Evolutionary conservation across 2,888 invertebrate species (phyloP).

Genomic region (Conomelus anceps): DNA sequence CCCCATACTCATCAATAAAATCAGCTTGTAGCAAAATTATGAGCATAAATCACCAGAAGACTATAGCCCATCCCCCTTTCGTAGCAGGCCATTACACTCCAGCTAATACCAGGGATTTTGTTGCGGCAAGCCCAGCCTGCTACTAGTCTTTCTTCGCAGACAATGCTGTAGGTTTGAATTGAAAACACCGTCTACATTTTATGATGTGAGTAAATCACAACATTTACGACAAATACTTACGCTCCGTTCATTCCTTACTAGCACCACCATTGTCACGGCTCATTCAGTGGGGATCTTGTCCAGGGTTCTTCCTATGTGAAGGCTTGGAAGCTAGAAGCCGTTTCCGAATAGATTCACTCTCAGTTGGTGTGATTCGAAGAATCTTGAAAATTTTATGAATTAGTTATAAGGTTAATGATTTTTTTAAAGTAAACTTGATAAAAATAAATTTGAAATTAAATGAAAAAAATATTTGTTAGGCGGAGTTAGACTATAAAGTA

Average conservation of each 20-base stretch:
- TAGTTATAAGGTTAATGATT: no score
- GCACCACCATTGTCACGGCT: neutral
- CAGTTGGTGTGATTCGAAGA: no score
- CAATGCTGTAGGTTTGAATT: neutral
- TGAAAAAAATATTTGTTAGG: no score
- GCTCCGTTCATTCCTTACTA: neutral
- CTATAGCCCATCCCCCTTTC: neutral
- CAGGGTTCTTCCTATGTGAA: neutral
- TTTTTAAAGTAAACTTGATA: no score
- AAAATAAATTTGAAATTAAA: no score
- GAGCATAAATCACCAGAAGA: neutral
- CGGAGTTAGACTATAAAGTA: no score
- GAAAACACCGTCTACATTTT: neutral
- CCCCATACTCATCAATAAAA: neutral
- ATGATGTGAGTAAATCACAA: slow-evolving; percentile 3
- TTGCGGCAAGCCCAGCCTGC: neutral
- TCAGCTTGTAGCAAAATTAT: neutral
- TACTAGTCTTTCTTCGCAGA: neutral
- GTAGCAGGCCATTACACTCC: neutral
- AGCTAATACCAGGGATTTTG: neutral
- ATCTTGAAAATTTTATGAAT: no score
- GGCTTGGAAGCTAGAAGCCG: neutral
- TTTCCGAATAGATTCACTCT: no score
- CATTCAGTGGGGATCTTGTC: neutral
- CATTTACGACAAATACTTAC: neutral